Evolutionary conservation across 1,140 invertebrate genomes (phyloP).

Genomic region (Protaetia brevitarsis): DNA sequence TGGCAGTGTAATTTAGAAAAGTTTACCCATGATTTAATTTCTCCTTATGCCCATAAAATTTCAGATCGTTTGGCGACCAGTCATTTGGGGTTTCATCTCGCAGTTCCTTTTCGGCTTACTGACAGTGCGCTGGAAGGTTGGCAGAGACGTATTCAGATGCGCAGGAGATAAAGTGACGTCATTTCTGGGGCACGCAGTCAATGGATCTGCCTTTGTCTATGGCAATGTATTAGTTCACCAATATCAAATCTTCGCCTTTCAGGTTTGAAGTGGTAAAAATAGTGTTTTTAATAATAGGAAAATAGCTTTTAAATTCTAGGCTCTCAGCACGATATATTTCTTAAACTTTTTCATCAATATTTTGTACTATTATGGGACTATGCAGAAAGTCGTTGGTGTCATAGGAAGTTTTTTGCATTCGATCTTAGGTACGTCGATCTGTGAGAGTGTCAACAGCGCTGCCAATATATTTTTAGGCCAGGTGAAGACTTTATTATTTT

Average conservation of each 20-base stretch:
- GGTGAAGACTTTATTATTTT: slow-evolving; percentile 54
- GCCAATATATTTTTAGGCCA: slow-evolving; percentile 89
- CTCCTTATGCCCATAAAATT: neutral
- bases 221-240: slow-evolving; percentile 63
- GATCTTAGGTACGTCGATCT: slow-evolving; percentile 81
- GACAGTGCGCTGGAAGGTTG: slow-evolving; percentile 79
- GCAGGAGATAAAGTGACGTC: slow-evolving; percentile 73
- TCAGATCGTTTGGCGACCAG: slow-evolving; percentile 72
- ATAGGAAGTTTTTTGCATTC: slow-evolving; percentile 73
- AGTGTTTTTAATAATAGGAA: slow-evolving; percentile 40
- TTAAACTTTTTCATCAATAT: slow-evolving; percentile 85
- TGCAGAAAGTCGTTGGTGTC: slow-evolving; percentile 85
- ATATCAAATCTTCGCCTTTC: slow-evolving; percentile 72
- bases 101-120: slow-evolving; percentile 86
- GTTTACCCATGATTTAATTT: neutral
- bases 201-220: slow-evolving; percentile 83
- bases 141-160: slow-evolving; percentile 74
- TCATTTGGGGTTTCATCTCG: slow-evolving; percentile 74
- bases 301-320: slow-evolving; percentile 52
- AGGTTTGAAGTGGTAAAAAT: slow-evolving; percentile 51
- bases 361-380: slow-evolving; percentile 80
- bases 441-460: slow-evolving; percentile 87
- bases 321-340: slow-evolving; percentile 85
- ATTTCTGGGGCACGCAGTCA: slow-evolving; percentile 75
- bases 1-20: slow-evolving; percentile 46